Percentiles rank a stretch among this genome's conserved stretches.
These are phyloP conservation scores for Rhodophaea formosa DNA, from an alignment of 2,888 invertebrate genomes.

Conservation along the genomic window DNA sequence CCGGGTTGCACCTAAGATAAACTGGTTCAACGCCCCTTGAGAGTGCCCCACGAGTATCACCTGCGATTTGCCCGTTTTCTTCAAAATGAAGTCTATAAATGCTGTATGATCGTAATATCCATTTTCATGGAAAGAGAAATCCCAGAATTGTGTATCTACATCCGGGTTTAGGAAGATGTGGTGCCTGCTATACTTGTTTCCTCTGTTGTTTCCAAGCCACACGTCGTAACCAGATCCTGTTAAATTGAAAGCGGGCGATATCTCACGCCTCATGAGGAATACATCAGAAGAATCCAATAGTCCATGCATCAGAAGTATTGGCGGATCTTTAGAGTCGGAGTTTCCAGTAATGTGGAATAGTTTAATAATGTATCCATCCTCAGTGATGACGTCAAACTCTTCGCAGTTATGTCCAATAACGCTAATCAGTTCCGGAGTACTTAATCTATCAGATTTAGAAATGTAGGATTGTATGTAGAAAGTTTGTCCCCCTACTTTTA, in stretches of 20 bases:
- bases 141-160: background rate
- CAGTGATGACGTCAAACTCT: background rate
- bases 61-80: background rate
- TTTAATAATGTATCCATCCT: background rate
- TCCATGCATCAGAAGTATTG: slow-evolving; percentile 1
- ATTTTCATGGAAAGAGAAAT: slow-evolving; percentile 2
- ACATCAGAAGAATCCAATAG: background rate
- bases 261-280: background rate
- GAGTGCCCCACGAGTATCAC: background rate
- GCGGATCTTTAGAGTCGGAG: background rate
- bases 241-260: background rate
- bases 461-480: no score
- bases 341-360: background rate
- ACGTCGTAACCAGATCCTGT: slow-evolving; percentile 2
- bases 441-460: no score
- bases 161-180: background rate
- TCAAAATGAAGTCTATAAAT: background rate
- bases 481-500: no score
- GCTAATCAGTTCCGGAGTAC: background rate
- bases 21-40: background rate
- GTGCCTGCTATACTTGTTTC: background rate
- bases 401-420: background rate
- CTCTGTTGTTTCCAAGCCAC: background rate
- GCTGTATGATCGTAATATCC: background rate
- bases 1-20: background rate